Evolutionary conservation across 1,140 invertebrate genomes (phyloP).

Genomic region (Drosophila erecta): DNA sequence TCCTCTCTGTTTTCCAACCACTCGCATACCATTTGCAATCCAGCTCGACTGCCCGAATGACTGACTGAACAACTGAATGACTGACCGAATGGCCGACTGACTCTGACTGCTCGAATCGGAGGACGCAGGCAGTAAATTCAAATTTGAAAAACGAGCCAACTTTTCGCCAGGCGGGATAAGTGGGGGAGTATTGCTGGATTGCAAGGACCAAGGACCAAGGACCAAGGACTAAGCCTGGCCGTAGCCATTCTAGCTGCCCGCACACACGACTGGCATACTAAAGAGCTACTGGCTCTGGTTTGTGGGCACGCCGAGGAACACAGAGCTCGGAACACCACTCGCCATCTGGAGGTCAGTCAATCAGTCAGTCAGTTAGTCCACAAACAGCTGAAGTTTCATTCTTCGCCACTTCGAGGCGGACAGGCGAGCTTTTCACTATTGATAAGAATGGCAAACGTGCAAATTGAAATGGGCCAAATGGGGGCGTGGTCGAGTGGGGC

Average conservation of each 20-base stretch:
- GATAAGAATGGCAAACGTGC: constrained; percentile 52
- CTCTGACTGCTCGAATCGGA: constrained; percentile 49
- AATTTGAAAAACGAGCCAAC: constrained; percentile 64
- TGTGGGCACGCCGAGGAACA: no score
- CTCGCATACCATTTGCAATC: constrained; percentile 11
- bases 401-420: constrained; percentile 11
- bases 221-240: constrained; percentile 10
- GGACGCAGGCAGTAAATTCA: constrained; percentile 56
- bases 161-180: constrained; percentile 29
- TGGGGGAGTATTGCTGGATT: constrained; percentile 9
- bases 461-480: constrained; percentile 42
- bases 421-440: constrained; percentile 40
- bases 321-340: constrained; percentile 15
- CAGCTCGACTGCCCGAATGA: constrained; percentile 5
- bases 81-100: constrained; percentile 33
- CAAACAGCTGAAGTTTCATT: constrained; percentile 57
- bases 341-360: constrained; percentile 53
- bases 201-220: constrained; percentile 7
- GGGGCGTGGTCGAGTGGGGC: constrained; percentile 13
- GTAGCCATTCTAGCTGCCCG: constrained; percentile 18
- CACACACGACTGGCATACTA: constrained; percentile 57
- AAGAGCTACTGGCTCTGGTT: constrained; percentile 25
- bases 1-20: neutral
- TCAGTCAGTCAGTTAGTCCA: constrained; percentile 60
- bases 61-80: constrained; percentile 8